Evolutionary conservation across 2,113 vertebrate species (phyloP), one percentile per base, ranked within the genome.

Genomic region (Choloepus hoffmanni): DNA sequence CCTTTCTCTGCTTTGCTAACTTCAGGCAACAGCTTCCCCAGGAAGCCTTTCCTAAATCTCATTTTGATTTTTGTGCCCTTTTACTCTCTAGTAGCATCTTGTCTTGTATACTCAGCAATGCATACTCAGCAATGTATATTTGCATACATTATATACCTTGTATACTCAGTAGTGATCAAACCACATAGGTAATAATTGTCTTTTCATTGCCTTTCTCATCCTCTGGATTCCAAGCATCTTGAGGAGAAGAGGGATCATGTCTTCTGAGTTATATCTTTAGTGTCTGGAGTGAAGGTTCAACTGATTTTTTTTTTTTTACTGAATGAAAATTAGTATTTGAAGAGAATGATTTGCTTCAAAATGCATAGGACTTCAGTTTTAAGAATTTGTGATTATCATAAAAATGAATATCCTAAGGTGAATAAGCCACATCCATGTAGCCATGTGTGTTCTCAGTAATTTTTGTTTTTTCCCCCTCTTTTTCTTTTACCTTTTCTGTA

Each of bases 111-210:
- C 55, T 19, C 55, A 58, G 55, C 55, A 55, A 15, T 18, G 16
- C 16, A 50, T 50, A 55, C 55, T 53, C 50, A 53, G 50, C 50
- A 36, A 11, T 50, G 48, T 50, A 50, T 50, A 50, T 5, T 50
- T 50, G 48, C 11, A 11, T 50, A 50, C 48, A 36, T 36, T 36
- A 36, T 36, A 36, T 36, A 50, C 48, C 48, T 50, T 11, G 48
- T 50, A 50, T 50, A 45, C 6, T 9, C 26, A 83, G 63, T 21
- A 73, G 55, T 33, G 50, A 45, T n/a, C 18, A 33, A 19, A n/a
- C 5, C 50, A n/a, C 21, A 28, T 9, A 10, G 15, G 5, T 18
- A 50, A 12, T 11, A 16, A 5, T 24, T 0, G 1, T 50, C 50
- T 21, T 84, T 36, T 70, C 33, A n/a, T 77, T 60, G 16, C 58